Evolutionary conservation across 2,113 vertebrate genomes (phyloP).

Genomic region (Siniperca chuatsi): DNA sequence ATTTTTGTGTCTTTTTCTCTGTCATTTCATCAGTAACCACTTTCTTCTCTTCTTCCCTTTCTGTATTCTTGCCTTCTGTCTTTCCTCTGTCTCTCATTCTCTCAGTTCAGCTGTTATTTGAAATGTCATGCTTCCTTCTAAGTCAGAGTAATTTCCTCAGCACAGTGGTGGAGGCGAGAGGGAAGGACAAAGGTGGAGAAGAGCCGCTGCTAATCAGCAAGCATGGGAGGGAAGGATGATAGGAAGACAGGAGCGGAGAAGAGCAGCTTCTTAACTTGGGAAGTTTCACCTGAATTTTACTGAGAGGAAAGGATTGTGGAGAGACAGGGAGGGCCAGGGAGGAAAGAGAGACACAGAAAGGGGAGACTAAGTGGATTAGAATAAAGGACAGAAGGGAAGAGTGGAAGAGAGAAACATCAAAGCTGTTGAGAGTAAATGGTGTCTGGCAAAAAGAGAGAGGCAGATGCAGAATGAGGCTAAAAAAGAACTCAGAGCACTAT

Average conservation of each 20-base stretch:
- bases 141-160: conserved; percentile 36
- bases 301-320: conserved; percentile 42
- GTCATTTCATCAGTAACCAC: conserved; percentile 18
- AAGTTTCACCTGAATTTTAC: conserved; percentile 60
- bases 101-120: conserved; percentile 17
- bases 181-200: conserved; percentile 30
- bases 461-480: conserved; percentile 41
- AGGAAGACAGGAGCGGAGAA: conserved; percentile 2
- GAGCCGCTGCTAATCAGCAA: conserved; percentile 59
- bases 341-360: conserved; percentile 55
- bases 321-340: conserved; percentile 42
- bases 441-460: conserved; percentile 44
- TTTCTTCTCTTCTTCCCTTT: background rate
- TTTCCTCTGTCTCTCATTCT: conserved; percentile 5
- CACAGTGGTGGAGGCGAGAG: background rate
- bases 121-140: conserved; percentile 25
- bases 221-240: conserved; percentile 16
- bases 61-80: background rate
- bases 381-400: conserved; percentile 67
- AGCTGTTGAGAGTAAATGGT: conserved; percentile 61
- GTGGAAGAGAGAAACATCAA: conserved; percentile 73
- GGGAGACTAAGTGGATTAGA: conserved; percentile 76
- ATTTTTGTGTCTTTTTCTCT: conserved; percentile 20
- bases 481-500: conserved; percentile 57
- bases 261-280: conserved; percentile 36